Evolutionary conservation across 2,797 vertebrate genomes (phyloP).

Genomic region (Enteromius unitaeniatus): DNA sequence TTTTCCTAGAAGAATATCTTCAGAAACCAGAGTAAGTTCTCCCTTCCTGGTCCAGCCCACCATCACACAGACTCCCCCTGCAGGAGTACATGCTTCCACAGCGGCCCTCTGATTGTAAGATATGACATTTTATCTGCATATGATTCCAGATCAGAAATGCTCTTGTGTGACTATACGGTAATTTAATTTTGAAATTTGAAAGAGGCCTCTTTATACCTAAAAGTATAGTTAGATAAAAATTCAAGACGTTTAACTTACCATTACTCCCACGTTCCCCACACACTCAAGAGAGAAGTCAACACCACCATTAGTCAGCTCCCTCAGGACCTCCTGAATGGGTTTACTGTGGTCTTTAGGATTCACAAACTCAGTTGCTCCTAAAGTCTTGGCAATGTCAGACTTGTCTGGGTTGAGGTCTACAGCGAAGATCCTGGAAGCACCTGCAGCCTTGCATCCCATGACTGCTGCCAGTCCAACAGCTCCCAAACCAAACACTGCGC

Average conservation of each 20-base stretch:
- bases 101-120: conserved; percentile 80
- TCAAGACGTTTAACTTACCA: conserved; percentile 73
- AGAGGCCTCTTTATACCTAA: neutral
- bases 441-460: conserved; percentile 78
- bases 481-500: conserved; percentile 77
- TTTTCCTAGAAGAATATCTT: conserved; percentile 87
- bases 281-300: conserved; percentile 85
- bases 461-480: conserved; percentile 79
- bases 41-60: conserved; percentile 85
- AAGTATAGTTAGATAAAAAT: neutral
- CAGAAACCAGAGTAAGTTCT: conserved; percentile 79
- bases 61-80: conserved; percentile 88
- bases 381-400: conserved; percentile 75
- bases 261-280: conserved; percentile 75
- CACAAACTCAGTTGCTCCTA: conserved; percentile 83
- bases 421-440: conserved; percentile 77
- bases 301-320: conserved; percentile 73
- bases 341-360: conserved; percentile 76
- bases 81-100: conserved; percentile 86
- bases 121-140: neutral
- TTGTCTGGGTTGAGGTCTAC: conserved; percentile 79
- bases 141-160: neutral
- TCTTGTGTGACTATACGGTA: neutral
- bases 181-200: neutral
- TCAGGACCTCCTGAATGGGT: conserved; percentile 80